Evolutionary conservation across 2,888 invertebrate genomes (phyloP).

Genomic region (Pecten maximus): DNA sequence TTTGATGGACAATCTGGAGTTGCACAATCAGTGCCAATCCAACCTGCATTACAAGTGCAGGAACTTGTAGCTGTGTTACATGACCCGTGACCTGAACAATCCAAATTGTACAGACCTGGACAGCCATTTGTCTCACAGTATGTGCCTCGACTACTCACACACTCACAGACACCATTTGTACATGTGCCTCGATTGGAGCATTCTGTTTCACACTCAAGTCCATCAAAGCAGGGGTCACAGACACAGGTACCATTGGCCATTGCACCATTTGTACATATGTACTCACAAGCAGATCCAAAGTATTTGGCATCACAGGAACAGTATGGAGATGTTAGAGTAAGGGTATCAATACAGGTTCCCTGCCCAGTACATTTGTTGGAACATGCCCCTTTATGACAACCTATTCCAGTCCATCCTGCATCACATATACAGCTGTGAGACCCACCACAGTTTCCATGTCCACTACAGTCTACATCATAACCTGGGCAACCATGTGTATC

Average conservation of each 20-base stretch:
- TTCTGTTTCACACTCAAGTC: conserved; percentile 55
- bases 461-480: conserved; percentile 62
- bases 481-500: conserved; percentile 72
- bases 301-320: conserved; percentile 59
- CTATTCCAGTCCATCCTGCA: conserved; percentile 68
- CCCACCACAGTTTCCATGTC: conserved; percentile 68
- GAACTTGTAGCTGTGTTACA: conserved; percentile 60
- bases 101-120: conserved; percentile 64
- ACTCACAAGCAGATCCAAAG: conserved; percentile 57
- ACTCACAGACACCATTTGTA: conserved; percentile 64
- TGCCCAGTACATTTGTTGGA: conserved; percentile 64
- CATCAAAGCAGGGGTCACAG: conserved; percentile 62
- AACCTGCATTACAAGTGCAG: conserved; percentile 68
- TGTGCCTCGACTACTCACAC: conserved; percentile 71
- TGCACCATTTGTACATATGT: conserved; percentile 56
- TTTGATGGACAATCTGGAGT: conserved; percentile 66
- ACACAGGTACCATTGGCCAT: conserved; percentile 54
- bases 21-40: conserved; percentile 73
- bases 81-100: conserved; percentile 68
- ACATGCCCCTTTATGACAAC: conserved; percentile 69
- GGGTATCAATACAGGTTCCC: conserved; percentile 62
- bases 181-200: conserved; percentile 60
- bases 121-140: conserved; percentile 70
- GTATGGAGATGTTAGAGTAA: conserved; percentile 50
- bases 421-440: conserved; percentile 67